Evolutionary conservation across 2,797 vertebrate genomes (phyloP).

Genomic region (Crenuchus spilurus): DNA sequence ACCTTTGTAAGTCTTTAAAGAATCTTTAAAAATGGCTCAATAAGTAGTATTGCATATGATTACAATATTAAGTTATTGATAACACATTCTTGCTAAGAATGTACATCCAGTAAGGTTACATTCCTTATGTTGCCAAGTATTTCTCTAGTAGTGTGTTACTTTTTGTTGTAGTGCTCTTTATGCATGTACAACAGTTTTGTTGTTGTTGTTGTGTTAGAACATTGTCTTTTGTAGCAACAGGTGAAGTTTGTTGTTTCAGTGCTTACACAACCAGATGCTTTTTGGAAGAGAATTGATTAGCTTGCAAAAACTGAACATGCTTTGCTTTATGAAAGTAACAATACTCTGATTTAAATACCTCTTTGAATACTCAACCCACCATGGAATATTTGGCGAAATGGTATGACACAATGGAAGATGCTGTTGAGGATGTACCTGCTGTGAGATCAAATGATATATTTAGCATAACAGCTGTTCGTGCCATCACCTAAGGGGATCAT

Average conservation of each 20-base stretch:
- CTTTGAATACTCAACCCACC: not conserved
- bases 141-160: not conserved
- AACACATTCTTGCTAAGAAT: no score
- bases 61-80: no score
- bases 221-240: not conserved
- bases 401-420: conserved; percentile 36
- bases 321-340: not conserved
- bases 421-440: conserved; percentile 48
- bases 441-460: conserved; percentile 52
- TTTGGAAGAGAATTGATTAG: not conserved
- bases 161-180: not conserved
- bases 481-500: conserved; percentile 36
- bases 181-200: no score
- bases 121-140: not conserved
- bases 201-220: not conserved
- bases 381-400: conserved; percentile 19
- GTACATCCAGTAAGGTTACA: no score
- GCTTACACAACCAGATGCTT: not conserved
- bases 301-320: no score
- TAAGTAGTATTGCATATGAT: no score
- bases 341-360: not conserved
- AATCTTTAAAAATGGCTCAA: no score
- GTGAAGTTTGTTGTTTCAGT: not conserved
- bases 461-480: conserved; percentile 47
- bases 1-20: no score